Evolutionary conservation across 2,797 vertebrate genomes (phyloP), one percentile per base, ranked within the genome.

Genomic region (Gouania willdenowi): DNA sequence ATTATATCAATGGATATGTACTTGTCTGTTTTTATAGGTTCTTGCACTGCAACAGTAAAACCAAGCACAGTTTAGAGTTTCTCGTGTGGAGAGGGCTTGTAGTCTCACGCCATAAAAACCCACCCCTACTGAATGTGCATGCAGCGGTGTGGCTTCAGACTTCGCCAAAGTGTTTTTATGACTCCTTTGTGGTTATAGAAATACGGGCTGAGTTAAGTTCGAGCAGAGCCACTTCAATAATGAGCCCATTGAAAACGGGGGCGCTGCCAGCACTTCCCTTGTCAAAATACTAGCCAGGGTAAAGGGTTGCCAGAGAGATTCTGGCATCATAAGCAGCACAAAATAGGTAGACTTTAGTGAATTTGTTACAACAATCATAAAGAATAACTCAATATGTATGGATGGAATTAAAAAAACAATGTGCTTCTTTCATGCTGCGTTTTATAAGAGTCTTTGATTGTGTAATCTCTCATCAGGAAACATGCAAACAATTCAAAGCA

Each of bases 201-300:
- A 71, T 75, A 66, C 55, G 39, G 68, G 29, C 55, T 20, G 49
- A 58, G 62, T 75, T 45, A 54, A 68, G 57, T 72, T 65, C 60
- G 52, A 35, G 62, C 75, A 66, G 61, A 51, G 45, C 66, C 21
- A 69, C 51, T 68, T 66, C 72, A 75, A 86, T 85, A 86, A 85
- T 71, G 80, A 78, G 50, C 35, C 75, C 38, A 80, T 84, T 84
- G 73, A 85, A 78, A 76, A 45, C n/a, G 22, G 66, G 53, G 66
- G 55, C 43, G 61, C 24, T 47, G 72, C 81, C 70, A 74, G 68
- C 50, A 35, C 32, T 71, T 70, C 29, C 32, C 73, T 65, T 80
- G 66, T 82, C 72, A 73, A 82, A 85, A 83, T 69, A 76, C 26
- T 41, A 71, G 53, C 41, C 24, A 40, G 75, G 53, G 53, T 43